These are phyloP conservation scores for Ypsolopha scabrella DNA, from an alignment of 2,888 invertebrate species.

Conservation along the genomic window DNA sequence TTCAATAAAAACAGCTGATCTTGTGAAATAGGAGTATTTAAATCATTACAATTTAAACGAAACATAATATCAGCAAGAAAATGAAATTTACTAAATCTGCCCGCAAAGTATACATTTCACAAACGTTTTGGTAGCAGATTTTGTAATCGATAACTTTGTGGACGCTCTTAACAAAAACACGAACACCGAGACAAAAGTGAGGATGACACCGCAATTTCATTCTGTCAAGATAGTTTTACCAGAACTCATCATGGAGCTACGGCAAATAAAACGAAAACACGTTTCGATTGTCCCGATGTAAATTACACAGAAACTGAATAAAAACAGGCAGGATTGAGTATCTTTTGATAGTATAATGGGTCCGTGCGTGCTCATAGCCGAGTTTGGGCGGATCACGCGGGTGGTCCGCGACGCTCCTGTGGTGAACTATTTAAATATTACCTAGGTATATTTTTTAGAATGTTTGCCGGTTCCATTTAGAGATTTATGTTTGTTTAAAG, in stretches of 20 bases:
- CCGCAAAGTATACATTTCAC: too few species aligned
- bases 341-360: constrained; percentile 59
- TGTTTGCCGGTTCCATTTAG: constrained; percentile 54
- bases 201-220: constrained; percentile 37
- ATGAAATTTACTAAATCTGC: too few species aligned
- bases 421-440: constrained; percentile 57
- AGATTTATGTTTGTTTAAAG: constrained; percentile 61
- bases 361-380: constrained; percentile 45
- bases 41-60: too few species aligned
- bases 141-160: constrained; percentile 41
- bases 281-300: constrained; percentile 47
- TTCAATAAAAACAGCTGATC: too few species aligned
- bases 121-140: constrained; percentile 34
- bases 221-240: constrained; percentile 18
- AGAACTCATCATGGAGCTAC: constrained; percentile 9
- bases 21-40: too few species aligned
- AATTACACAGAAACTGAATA: constrained; percentile 55
- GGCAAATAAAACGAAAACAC: constrained; percentile 5
- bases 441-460: constrained; percentile 30
- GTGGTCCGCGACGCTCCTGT: constrained; percentile 40
- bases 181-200: constrained; percentile 28
- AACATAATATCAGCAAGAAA: too few species aligned
- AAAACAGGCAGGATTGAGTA: constrained; percentile 37
- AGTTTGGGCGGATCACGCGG: constrained; percentile 44
- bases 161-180: constrained; percentile 26